Conservation (phyloP, 2,113 vertebrate genomes). For the Serranochromis macrocephalus region DNA sequence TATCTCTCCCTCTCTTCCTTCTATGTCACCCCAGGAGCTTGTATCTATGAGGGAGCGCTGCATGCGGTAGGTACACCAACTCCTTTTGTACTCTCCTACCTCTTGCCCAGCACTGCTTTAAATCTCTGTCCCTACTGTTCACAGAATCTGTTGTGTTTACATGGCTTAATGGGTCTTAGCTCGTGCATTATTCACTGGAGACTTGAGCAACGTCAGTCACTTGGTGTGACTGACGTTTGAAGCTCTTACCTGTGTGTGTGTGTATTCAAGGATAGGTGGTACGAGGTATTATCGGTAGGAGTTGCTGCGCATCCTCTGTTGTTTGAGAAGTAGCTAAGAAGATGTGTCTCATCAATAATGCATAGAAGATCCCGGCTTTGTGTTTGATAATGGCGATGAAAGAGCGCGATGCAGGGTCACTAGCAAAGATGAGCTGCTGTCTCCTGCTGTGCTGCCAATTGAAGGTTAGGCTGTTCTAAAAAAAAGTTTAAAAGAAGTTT, state of each 20-base stretch:
- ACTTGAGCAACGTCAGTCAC: neutral
- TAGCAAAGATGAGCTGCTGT: neutral
- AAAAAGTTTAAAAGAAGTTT: neutral
- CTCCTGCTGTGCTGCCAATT: neutral
- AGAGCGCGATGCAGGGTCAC: neutral
- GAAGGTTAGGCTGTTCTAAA: neutral
- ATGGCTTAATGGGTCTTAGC: neutral
- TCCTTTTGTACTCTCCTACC: neutral
- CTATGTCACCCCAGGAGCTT: conserved; percentile 74
- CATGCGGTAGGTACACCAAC: conserved; percentile 77
- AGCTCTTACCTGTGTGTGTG: neutral
- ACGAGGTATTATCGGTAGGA: neutral
- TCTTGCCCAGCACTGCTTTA: neutral
- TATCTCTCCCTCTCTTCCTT: neutral
- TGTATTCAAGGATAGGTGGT: neutral
- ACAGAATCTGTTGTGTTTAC: neutral
- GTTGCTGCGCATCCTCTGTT: neutral
- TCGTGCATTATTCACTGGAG: conserved; percentile 27
- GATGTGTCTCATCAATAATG: conserved; percentile 44
- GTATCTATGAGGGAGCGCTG: conserved; percentile 75
- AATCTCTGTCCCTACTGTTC: neutral
- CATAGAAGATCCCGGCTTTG: conserved; percentile 5
- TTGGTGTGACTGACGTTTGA: neutral
- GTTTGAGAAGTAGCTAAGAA: neutral
- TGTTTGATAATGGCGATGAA: conserved; percentile 17